A percentile compares a stretch with the other conserved stretches of the same genome.
phyloP scores from a whole-genome alignment of 2,113 vertebrate genomes.

The Nycticryphes semicollaris region DNA sequence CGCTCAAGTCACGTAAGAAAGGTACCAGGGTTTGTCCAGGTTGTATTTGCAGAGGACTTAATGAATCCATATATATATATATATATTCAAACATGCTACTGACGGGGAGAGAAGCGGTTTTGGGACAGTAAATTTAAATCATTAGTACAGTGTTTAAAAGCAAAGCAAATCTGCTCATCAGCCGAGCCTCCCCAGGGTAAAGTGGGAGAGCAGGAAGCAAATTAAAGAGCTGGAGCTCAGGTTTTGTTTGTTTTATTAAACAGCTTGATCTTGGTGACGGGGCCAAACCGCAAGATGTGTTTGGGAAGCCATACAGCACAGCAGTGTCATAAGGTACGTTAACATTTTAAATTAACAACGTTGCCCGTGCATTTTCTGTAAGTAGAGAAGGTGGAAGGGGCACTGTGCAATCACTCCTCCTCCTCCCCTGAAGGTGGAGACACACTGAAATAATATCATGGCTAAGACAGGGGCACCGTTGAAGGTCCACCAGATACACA shows the following conservation, averaged over 20 bases:
- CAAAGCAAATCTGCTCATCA: slow-evolving; percentile 8
- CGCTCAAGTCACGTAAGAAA: not conserved
- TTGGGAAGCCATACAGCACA: not conserved
- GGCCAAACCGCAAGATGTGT: not conserved
- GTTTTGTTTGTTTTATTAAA: slow-evolving; percentile 29
- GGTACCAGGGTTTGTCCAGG: not conserved
- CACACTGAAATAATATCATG: not conserved
- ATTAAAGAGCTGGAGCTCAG: not conserved
- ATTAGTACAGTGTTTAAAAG: slow-evolving; percentile 13
- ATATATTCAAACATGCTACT: not conserved
- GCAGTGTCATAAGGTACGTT: not conserved
- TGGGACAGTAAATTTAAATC: not conserved
- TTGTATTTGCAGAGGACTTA: not conserved
- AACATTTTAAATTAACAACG: not conserved
- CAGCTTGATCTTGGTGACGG: not conserved
- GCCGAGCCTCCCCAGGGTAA: not conserved
- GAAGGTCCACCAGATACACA: not conserved
- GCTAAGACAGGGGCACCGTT: not conserved
- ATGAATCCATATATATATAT: not conserved
- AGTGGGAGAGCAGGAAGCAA: not conserved
- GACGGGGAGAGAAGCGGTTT: not conserved
- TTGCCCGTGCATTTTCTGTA: not conserved
- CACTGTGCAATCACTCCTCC: not conserved
- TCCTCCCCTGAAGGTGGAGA: not conserved
- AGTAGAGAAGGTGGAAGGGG: not conserved